Evolutionary conservation across 2,797 vertebrate species (phyloP).

Genomic region (Enteromius radiatus): DNA sequence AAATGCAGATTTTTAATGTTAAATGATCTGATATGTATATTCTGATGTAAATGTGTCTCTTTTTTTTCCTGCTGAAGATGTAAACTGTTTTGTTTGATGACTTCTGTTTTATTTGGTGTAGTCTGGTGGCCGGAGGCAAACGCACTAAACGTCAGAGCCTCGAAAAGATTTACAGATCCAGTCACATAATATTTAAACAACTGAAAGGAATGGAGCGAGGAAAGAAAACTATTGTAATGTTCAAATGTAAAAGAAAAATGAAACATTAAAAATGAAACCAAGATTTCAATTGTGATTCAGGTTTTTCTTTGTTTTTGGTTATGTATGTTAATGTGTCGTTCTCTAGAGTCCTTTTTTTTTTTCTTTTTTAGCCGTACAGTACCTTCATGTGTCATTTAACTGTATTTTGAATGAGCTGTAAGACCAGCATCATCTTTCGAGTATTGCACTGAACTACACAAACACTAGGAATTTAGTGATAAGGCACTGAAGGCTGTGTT

Average conservation of each 20-base stretch:
- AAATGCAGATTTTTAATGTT: constrained; percentile 74
- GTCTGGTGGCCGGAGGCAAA: constrained; percentile 85
- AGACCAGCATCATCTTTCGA: background rate
- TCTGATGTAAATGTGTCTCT: constrained; percentile 72
- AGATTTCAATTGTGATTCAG: constrained; percentile 82
- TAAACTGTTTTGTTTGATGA: constrained; percentile 61
- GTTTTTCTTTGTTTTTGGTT: constrained; percentile 84
- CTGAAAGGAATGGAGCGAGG: constrained; percentile 61
- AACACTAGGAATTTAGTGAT: background rate
- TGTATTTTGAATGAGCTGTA: background rate
- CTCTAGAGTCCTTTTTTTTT: background rate
- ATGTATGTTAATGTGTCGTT: constrained; percentile 75
- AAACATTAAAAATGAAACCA: constrained; percentile 74
- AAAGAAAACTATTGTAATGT: constrained; percentile 81
- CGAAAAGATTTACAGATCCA: constrained; percentile 82
- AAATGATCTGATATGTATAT: constrained; percentile 74
- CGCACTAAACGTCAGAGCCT: constrained; percentile 93
- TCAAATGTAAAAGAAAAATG: constrained; percentile 80
- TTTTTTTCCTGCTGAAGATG: constrained; percentile 57
- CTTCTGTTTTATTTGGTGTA: constrained; percentile 66
- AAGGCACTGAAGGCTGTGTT: background rate
- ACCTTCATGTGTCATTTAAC: background rate
- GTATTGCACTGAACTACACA: background rate
- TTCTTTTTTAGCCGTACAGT: background rate
- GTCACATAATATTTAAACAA: constrained; percentile 82